A percentile compares a stretch with the other conserved stretches of the same genome.
These are phyloP conservation scores for Sorex maritimensis DNA, from an alignment of 2,797 vertebrate species.

Conservation along the genomic window DNA sequence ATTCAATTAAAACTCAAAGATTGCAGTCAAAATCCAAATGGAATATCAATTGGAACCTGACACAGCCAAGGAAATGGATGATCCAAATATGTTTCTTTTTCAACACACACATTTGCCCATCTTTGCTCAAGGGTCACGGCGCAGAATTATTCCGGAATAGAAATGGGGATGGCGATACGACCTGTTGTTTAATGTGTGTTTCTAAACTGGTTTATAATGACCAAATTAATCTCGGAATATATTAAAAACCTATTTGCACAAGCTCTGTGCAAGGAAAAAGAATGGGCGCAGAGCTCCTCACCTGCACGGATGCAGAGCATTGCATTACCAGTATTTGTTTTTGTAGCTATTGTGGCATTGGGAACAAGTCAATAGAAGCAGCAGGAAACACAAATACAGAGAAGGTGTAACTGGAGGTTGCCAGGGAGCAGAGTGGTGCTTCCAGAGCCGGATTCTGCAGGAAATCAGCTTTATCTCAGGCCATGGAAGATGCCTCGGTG, in stretches of 20 bases:
- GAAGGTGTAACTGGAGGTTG: constrained; percentile 89
- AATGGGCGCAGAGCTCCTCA: constrained; percentile 80
- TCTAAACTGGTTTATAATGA: constrained; percentile 91
- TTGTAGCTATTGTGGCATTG: constrained; percentile 90
- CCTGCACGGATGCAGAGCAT: constrained; percentile 88
- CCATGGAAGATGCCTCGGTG: constrained; percentile 91
- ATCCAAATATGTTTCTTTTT: constrained; percentile 80
- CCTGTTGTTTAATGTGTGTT: constrained; percentile 90
- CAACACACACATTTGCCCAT: constrained; percentile 77
- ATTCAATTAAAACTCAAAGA: constrained; percentile 58
- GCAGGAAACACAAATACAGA: constrained; percentile 91
- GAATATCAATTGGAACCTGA: constrained; percentile 81
- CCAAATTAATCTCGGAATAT: constrained; percentile 91
- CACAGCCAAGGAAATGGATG: constrained; percentile 80
- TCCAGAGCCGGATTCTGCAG: constrained; percentile 90
- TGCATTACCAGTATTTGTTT: constrained; percentile 91
- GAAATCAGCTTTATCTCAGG: constrained; percentile 93
- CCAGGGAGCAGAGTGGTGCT: constrained; percentile 90
- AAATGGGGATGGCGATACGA: constrained; percentile 87
- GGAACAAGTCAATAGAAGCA: constrained; percentile 93
- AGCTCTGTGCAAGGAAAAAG: constrained; percentile 83
- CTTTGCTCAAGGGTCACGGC: constrained; percentile 82
- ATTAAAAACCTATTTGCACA: constrained; percentile 91
- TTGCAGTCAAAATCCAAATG: constrained; percentile 77
- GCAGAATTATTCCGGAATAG: constrained; percentile 87